Percentiles rank a stretch among this genome's conserved stretches.
Evolutionary conservation across 2,888 invertebrate genomes (phyloP).

Genomic region (Danaus chrysippus): DNA sequence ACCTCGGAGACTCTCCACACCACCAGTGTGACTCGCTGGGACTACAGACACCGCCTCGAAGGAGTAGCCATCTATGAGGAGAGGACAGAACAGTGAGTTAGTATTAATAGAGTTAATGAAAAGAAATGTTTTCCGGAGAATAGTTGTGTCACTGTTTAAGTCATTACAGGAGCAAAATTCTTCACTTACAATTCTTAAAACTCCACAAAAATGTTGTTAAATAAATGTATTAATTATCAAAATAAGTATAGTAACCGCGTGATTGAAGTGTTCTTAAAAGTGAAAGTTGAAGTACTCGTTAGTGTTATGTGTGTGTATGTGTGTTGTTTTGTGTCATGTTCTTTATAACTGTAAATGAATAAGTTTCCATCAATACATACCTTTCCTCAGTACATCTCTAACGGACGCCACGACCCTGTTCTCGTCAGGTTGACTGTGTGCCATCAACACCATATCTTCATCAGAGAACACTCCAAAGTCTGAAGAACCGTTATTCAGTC

Average conservation of each 20-base stretch:
- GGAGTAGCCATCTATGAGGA: slow-evolving; percentile 63
- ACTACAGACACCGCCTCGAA: slow-evolving; percentile 82
- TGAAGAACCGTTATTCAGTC: slow-evolving; percentile 69
- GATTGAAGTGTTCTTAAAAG: no score
- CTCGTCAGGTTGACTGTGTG: slow-evolving; percentile 58
- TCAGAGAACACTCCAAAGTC: slow-evolving; percentile 81
- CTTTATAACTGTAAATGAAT: slow-evolving; percentile 7
- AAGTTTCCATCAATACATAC: slow-evolving; percentile 42
- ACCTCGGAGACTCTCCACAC: slow-evolving; percentile 68
- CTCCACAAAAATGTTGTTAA: no score
- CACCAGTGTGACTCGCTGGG: slow-evolving; percentile 60
- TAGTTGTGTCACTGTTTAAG: no score
- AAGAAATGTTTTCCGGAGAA: no score
- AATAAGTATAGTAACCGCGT: no score
- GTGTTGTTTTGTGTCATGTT: background rate
- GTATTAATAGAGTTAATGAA: no score
- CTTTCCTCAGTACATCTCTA: slow-evolving; percentile 51
- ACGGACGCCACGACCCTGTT: slow-evolving; percentile 72
- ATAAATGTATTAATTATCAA: no score
- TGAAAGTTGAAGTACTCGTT: no score
- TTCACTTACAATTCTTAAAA: no score
- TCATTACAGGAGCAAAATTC: no score
- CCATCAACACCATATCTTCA: slow-evolving; percentile 80
- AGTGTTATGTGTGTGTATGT: background rate
- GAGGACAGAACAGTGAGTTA: no score